phyloP scores from a whole-genome alignment of 2,888 invertebrate genomes.

The Ypsolopha sequella region DNA sequence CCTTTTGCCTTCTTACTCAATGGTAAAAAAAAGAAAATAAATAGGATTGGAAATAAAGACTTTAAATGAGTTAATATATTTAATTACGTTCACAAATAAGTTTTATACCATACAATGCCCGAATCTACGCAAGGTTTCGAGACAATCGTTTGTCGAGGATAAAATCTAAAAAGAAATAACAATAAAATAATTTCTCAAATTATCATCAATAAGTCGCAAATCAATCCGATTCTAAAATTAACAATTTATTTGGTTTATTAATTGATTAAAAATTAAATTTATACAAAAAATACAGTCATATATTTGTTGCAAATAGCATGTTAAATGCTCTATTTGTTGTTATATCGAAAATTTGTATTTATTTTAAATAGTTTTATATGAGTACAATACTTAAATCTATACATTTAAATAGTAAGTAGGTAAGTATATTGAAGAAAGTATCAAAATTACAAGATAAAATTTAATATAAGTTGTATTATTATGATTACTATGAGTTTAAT shows the following conservation, averaged over 20 bases:
- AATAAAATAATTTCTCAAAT: conserved; percentile 1
- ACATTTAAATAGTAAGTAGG: not conserved
- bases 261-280: not conserved
- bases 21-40: no score
- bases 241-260: conserved; percentile 3
- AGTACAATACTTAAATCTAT: not conserved
- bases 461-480: not conserved
- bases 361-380: no score
- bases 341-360: no score
- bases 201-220: not conserved
- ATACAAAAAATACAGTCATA: not conserved
- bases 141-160: not conserved
- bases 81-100: conserved; percentile 2
- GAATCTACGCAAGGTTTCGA: not conserved
- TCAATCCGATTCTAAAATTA: not conserved
- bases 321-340: no score
- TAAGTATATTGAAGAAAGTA: conserved; percentile 1
- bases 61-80: conserved; percentile 3
- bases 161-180: conserved; percentile 4
- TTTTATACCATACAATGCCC: not conserved
- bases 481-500: not conserved
- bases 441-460: conserved; percentile 1
- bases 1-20: no score
- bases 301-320: no score
- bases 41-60: not conserved